Evolutionary conservation across 2,888 invertebrate genomes (phyloP), one percentile per base, ranked within the genome.

Genomic region (Dermolepida albohirtum): DNA sequence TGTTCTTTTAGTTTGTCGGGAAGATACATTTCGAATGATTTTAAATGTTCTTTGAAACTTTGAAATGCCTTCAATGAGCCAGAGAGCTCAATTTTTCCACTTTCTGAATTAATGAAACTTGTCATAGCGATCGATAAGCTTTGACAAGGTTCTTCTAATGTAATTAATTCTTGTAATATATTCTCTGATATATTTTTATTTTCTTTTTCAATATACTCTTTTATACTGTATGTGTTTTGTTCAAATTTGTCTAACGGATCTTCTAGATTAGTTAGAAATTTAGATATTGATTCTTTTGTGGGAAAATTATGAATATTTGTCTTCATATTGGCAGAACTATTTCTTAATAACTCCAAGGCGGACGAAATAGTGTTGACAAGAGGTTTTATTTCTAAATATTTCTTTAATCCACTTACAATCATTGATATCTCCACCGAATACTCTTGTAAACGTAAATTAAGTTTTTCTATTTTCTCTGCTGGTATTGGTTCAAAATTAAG

Each of bases 361-460:
- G 47, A 34, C 4, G 27, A 16, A 14, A 62, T 34, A 29, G 14
- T 29, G 16, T n/a, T 29, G 5, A 62, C 7, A 16, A 47, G 39
- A 47, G 16, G 17, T 16, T 49, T 43, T 4, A 29, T 5, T 47
- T 47, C 47, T 11, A 62, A 5, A 34, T 49, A 27, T 7, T 29
- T 27, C 16, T 14, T 40, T 39, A 64, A 43, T 14, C n/a, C 8
- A n/a, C 4, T 12, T 17, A 52, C 17, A 5, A 52, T 17, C 4
- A 1, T 16, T 2, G 27, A 14, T n/a, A 64, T 8, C 17, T 64
- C 52, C 14, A 12, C 51, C 16, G 4, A 47, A 44, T 63, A 47
- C 1, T 29, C 62, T 57, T 59, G 49, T 0, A 66, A 14, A n/a
- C 55, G 50, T 55, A 47, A n/a, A 14, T 22, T 44, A 11, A 69